These are phyloP conservation scores for Barbus barbus DNA, from an alignment of 2,113 vertebrate genomes.

Conservation along the genomic window DNA sequence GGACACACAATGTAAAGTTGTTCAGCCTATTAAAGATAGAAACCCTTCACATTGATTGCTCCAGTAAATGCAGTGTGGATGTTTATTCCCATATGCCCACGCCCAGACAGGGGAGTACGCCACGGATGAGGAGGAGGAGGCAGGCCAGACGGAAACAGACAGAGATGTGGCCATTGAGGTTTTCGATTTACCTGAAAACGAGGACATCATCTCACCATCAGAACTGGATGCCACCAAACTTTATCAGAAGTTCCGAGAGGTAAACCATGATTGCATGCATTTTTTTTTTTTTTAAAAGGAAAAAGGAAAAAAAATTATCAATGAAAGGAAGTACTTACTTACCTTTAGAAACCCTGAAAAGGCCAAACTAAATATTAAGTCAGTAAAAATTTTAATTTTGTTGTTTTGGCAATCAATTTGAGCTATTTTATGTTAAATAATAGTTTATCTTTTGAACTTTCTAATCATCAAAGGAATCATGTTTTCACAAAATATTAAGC, in stretches of 20 bases:
- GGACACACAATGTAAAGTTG: not conserved
- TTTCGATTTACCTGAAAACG: constrained; percentile 92
- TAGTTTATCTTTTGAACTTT: not conserved
- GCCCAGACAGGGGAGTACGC: constrained; percentile 96
- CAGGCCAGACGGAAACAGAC: constrained; percentile 78
- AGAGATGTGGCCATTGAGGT: constrained; percentile 93
- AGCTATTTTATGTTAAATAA: not conserved
- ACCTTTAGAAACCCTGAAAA: not conserved
- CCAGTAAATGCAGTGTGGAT: not conserved
- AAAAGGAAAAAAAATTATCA: not conserved
- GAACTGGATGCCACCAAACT: constrained; percentile 93
- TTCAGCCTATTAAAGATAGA: not conserved
- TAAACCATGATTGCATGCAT: constrained; percentile 60
- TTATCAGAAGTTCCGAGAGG: constrained; percentile 98
- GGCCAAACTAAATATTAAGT: not conserved
- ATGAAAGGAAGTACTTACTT: not conserved
- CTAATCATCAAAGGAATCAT: not conserved
- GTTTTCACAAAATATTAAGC: not conserved
- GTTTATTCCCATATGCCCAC: constrained; percentile 28
- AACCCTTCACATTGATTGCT: not conserved
- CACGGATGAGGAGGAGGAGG: constrained; percentile 93
- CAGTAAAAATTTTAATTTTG: not conserved
- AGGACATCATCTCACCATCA: constrained; percentile 91
- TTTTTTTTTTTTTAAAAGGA: too few relatives aligned
- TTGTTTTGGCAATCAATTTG: not conserved